phyloP scores from a whole-genome alignment of 2,797 vertebrate species.

The Otolemur crassicaudatus region DNA sequence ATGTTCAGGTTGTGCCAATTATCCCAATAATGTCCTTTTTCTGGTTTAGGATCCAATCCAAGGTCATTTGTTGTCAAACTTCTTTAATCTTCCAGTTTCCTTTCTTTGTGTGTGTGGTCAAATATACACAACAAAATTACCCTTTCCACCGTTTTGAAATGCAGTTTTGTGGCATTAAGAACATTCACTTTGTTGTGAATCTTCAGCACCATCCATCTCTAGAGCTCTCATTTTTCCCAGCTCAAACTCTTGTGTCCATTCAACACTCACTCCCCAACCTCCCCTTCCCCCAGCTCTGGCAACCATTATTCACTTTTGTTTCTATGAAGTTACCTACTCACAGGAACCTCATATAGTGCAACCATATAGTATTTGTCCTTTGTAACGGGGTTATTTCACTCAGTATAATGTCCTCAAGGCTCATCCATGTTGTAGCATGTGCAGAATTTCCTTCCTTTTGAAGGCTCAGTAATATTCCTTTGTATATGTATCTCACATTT shows the following conservation, averaged over 20 bases:
- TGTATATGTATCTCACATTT: background rate
- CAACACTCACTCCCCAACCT: no score
- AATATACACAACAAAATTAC: background rate
- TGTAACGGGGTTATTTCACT: background rate
- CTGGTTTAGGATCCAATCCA: background rate
- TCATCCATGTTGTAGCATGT: background rate
- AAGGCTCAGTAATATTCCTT: background rate
- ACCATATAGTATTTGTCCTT: background rate
- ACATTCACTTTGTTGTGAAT: background rate
- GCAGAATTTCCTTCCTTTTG: background rate
- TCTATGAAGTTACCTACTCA: background rate
- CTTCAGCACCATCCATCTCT: background rate
- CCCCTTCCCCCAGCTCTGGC: fast-evolving
- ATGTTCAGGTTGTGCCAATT: background rate
- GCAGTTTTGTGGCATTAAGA: background rate
- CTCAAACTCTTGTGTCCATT: fast-evolving
- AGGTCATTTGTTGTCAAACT: background rate
- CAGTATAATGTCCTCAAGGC: background rate
- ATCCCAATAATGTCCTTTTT: background rate
- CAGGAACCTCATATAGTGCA: background rate
- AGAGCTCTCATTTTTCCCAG: background rate
- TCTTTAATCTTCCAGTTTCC: background rate
- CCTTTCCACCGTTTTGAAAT: background rate
- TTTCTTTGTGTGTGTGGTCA: background rate
- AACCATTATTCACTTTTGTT: background rate